A percentile compares a stretch with the other conserved stretches of the same genome.
phyloP scores from a whole-genome alignment of 2,113 vertebrate genomes.

The Microcebus tavaratra region DNA sequence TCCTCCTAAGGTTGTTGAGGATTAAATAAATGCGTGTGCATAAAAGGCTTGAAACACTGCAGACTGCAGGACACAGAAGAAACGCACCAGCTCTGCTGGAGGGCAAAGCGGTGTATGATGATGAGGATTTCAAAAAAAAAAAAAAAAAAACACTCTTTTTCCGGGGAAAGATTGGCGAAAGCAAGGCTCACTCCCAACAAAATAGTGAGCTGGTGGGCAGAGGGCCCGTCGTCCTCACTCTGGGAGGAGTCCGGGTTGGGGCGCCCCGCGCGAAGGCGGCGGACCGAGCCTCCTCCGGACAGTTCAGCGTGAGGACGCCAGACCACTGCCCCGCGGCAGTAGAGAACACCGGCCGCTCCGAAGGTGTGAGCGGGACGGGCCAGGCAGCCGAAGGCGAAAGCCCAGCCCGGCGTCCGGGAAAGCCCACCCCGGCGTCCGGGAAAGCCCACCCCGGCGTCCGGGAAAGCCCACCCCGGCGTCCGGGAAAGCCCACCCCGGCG shows the following conservation, averaged over 20 bases:
- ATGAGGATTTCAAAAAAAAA: background rate
- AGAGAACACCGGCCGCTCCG: background rate
- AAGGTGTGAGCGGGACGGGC: background rate
- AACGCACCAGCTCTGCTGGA: background rate
- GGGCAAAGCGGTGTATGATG: background rate
- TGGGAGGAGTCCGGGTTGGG: fast-evolving
- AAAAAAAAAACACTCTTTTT: background rate
- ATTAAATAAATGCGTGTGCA: background rate
- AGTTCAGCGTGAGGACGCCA: background rate
- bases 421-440: too few species aligned
- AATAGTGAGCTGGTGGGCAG: background rate
- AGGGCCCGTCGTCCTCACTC: background rate
- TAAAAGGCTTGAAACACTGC: background rate
- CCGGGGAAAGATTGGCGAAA: background rate
- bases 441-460: too few species aligned
- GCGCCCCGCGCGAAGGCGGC: fast-evolving
- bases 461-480: too few species aligned
- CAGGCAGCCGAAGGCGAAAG: background rate
- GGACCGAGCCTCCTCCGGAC: background rate
- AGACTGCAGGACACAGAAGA: fast-evolving
- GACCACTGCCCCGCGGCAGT: fast-evolving
- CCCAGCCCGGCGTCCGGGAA: background rate
- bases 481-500: too few species aligned
- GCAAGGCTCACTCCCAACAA: background rate
- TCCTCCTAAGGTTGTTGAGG: background rate